Percentiles rank a stretch among this genome's conserved stretches.
phyloP scores from a whole-genome alignment of 2,888 invertebrate species.

The Diarsia brunnea region DNA sequence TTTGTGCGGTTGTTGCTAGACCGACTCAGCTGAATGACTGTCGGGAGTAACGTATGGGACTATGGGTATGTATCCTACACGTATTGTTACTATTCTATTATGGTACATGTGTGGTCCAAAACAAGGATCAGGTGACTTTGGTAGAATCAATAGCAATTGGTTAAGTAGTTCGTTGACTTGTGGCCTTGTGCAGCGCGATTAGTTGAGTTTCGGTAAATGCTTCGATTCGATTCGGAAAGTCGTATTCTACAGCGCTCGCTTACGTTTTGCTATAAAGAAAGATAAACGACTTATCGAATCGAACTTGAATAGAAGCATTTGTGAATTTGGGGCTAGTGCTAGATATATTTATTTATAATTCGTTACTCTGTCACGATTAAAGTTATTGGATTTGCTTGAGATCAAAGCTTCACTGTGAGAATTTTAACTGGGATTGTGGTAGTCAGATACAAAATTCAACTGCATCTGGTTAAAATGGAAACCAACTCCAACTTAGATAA shows the following conservation, averaged over 20 bases:
- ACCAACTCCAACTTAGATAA: background rate
- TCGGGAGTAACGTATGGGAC: background rate
- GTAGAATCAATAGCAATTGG: slow-evolving; percentile 13
- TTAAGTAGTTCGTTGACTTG: slow-evolving; percentile 20
- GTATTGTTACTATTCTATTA: slow-evolving; percentile 15
- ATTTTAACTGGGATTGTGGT: background rate
- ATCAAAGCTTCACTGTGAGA: background rate
- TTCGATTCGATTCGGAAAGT: background rate
- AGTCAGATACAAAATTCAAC: background rate
- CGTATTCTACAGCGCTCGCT: background rate
- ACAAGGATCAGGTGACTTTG: slow-evolving; percentile 19
- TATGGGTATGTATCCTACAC: background rate
- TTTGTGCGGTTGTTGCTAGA: background rate
- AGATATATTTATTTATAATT: background rate
- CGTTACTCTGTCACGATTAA: background rate
- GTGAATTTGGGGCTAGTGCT: background rate
- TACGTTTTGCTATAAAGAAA: background rate
- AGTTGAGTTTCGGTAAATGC: background rate
- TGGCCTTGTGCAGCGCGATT: background rate
- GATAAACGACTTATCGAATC: background rate
- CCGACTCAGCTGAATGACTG: background rate
- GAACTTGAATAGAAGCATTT: background rate
- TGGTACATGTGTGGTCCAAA: slow-evolving; percentile 8
- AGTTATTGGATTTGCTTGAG: background rate
- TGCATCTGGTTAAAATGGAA: background rate